Conservation (phyloP, 2,888 invertebrate species). For the Schizotus pectinicornis region DNA sequence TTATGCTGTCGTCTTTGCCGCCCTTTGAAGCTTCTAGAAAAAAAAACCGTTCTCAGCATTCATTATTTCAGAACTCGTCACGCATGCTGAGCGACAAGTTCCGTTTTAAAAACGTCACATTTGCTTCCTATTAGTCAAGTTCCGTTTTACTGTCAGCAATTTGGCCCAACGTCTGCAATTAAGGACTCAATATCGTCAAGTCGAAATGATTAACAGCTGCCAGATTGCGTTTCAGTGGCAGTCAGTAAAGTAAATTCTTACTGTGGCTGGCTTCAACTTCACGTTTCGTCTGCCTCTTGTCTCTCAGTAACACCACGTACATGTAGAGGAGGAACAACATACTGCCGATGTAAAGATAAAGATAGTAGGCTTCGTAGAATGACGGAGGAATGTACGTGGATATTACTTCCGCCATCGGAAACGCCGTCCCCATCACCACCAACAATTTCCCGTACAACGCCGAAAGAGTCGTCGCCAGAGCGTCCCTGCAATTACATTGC, state of each 20-base stretch:
- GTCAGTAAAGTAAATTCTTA: conserved; percentile 7
- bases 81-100: too few relatives aligned
- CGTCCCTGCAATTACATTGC: conserved; percentile 69
- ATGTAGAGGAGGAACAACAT: conserved; percentile 73
- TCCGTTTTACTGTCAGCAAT: neutral
- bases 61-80: too few relatives aligned
- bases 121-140: neutral
- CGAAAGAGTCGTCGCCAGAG: conserved; percentile 86
- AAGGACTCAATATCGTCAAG: neutral
- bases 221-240: neutral
- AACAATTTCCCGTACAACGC: conserved; percentile 92
- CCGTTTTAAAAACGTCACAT: neutral
- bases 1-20: conserved; percentile 52
- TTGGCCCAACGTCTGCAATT: neutral
- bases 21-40: conserved; percentile 22
- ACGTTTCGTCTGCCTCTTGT: conserved; percentile 50
- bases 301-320: conserved; percentile 73
- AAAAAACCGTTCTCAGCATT: conserved; percentile 5
- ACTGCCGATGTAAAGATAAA: conserved; percentile 73
- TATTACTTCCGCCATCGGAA: conserved; percentile 95
- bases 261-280: conserved; percentile 38
- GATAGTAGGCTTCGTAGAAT: conserved; percentile 81
- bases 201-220: neutral
- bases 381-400: conserved; percentile 93
- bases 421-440: conserved; percentile 93